phyloP scores from a whole-genome alignment of 2,797 vertebrate species.

The Psittacula echo region DNA sequence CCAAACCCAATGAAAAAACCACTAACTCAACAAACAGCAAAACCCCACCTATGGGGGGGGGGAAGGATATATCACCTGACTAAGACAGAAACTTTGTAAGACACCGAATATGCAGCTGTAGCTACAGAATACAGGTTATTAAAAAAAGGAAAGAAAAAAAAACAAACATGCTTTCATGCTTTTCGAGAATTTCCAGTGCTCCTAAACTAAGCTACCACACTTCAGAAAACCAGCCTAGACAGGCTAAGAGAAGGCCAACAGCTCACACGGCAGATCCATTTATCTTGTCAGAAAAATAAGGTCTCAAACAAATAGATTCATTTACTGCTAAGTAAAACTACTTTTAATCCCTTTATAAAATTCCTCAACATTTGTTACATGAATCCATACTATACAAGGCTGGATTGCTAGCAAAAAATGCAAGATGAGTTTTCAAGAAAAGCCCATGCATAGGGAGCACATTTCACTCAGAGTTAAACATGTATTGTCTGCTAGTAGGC shows the following conservation, averaged over 20 bases:
- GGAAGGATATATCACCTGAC: accelerated
- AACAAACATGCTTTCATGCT: not conserved
- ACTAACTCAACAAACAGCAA: accelerated
- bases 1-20: not conserved
- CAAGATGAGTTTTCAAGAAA: not conserved
- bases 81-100: not conserved
- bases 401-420: not conserved
- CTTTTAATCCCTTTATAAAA: not conserved
- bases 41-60: not conserved
- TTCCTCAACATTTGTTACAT: not conserved
- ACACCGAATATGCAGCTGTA: not conserved
- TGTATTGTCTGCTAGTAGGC: not conserved
- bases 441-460: not conserved
- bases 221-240: not conserved
- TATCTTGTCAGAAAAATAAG: not conserved
- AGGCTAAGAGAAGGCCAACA: not conserved
- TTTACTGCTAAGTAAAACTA: not conserved
- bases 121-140: not conserved
- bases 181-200: not conserved
- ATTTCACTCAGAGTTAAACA: not conserved
- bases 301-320: not conserved
- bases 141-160: not conserved
- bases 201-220: not conserved
- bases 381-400: not conserved
- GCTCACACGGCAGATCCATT: not conserved